Base-by-base conservation (phyloP, 2,888 invertebrate genomes). In the Pristionchus japonicus region DNA sequence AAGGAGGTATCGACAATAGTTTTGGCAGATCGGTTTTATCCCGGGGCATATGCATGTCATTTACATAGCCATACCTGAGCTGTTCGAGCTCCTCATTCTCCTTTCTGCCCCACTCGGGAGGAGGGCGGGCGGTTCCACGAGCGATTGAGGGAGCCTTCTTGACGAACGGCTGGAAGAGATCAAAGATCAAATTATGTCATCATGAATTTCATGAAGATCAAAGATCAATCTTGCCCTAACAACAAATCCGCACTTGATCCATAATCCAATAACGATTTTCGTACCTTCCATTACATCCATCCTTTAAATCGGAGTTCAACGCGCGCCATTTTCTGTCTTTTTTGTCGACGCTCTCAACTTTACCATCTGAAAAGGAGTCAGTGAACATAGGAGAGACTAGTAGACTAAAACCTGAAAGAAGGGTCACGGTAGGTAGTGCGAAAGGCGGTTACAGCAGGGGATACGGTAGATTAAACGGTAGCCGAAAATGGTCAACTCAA, bases 101-200 rank as follows among this genome's bases (percentile, higher is more conserved):
- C 89, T 93, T 94, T 86, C 94, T 92, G 87, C 94, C 94, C 94
- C 94, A 94, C 87, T 94, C 94, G 64, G 92, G 88, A 83, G 94
- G 94, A 70, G 94, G 94, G 67, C 94, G 91, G 89, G 92, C 93
- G 85, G 93, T 92, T 89, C 94, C 94, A 88, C 91, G 93, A 52
- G 91, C 94, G 70, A 94, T 89, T 67, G 88, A 89, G 37, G 90
- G 91, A 27, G 91, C 88, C 83, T 92, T 91, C 89, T 92, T 92
- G 84, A 91, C 90, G 87, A 91, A 82, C 23, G 93, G 93, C 90
- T 91, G 83, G 82, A 91, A 43, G 20, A 20, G 11, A 37, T 86
- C 86, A 27, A 34, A 52, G 52, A 52, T 52, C 52, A 52, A 52
- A 17, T 17, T 15, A n/a, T n/a, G n/a, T n/a, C n/a, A n/a, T n/a